Evolutionary conservation across 2,797 vertebrate species (phyloP), one percentile per base, ranked within the genome.

Genomic region (Lerista edwardsae): DNA sequence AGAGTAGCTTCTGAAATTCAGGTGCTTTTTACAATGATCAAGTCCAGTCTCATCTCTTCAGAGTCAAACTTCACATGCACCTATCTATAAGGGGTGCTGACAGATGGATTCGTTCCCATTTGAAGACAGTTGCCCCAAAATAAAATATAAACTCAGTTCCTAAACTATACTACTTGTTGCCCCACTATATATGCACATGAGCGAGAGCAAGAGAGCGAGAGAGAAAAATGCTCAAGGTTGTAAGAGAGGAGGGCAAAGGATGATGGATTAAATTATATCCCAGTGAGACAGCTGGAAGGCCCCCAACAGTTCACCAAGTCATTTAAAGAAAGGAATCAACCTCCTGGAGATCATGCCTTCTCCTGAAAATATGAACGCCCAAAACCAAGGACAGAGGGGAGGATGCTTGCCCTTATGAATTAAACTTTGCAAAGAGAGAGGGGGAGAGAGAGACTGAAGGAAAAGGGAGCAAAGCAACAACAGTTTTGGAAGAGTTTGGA

Each of bases 391-490:
- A 51, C 67, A 79, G 44, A 75, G 25, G 34, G 31, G 68, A 11
- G 34, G 17, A 36, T 72, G 73, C 25, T 7, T 29, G 80, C 62
- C 71, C 19, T 7, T 44, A 75, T 72, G 79, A 90, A 88, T 76
- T 84, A 64, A 88, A 86, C 85, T 89, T 90, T 88, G 86, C 80
- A 87, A 81, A 87, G n/a, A 91, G 47, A 51, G 11, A 11, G 11
- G 11, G 11, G 44, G 11, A 47, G n/a, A n/a, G n/a, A n/a, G n/a
- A n/a, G n/a, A n/a, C n/a, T n/a, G 83, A 83, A 4, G 81, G 17
- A 62, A 57, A 41, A 76, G 51, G 59, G 41, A 17, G 21, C 34
- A 80, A 47, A 14, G 11, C 15, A 69, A 75, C 81, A 47, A 15
- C 15, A 29, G 31, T 62, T 55, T 17, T 57, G 47, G 68, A 29